These are phyloP conservation scores for Progne subis DNA, from an alignment of 2,113 vertebrate species.

Conservation along the genomic window DNA sequence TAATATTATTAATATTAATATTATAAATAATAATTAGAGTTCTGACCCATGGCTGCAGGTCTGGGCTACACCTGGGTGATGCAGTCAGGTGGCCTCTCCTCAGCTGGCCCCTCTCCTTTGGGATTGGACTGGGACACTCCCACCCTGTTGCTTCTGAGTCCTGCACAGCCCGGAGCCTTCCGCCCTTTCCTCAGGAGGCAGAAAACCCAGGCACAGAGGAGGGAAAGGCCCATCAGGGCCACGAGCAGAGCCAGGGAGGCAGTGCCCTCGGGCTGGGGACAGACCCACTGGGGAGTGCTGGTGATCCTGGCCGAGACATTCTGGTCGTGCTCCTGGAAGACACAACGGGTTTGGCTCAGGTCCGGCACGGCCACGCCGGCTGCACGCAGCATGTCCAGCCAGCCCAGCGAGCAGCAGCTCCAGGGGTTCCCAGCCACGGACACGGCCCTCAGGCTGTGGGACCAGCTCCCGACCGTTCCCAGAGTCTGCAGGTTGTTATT, in stretches of 20 bases:
- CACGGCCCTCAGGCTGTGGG: constrained; percentile 55
- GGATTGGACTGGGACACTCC: background rate
- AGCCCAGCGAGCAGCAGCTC: constrained; percentile 77
- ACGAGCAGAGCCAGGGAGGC: background rate
- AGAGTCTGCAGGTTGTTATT: constrained; percentile 67
- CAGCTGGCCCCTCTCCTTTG: background rate
- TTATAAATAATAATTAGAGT: background rate
- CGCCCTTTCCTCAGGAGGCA: background rate
- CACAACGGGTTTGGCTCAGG: constrained; percentile 54
- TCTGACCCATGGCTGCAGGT: background rate
- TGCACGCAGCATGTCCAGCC: constrained; percentile 66
- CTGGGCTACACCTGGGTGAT: constrained; percentile 19
- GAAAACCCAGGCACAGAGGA: background rate
- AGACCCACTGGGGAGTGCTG: background rate
- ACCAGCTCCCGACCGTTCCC: background rate
- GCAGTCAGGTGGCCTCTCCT: background rate
- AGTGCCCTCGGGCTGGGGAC: background rate
- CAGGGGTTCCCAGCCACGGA: constrained; percentile 76
- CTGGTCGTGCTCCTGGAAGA: background rate
- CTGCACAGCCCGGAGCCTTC: background rate
- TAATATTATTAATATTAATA: background rate
- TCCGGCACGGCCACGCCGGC: constrained; percentile 61
- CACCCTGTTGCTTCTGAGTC: background rate
- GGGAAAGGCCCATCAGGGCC: background rate
- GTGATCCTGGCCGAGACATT: background rate